These are phyloP conservation scores for Trichonephila clavipes DNA, from an alignment of 1,140 invertebrate genomes.

Conservation along the genomic window DNA sequence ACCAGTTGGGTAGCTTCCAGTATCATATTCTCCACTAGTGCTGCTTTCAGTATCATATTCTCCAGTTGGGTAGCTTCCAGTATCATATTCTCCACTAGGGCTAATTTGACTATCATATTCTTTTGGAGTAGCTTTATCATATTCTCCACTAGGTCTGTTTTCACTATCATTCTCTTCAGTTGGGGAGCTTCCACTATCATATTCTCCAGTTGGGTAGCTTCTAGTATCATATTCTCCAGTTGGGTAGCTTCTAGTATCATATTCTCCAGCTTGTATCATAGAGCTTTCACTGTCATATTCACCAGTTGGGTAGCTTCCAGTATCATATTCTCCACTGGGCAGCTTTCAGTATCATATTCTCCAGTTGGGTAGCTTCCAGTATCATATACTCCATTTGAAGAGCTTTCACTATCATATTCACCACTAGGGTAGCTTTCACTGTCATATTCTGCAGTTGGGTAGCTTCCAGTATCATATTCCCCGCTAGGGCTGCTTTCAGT, in stretches of 20 bases:
- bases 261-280: too few species aligned
- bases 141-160: neutral
- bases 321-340: neutral
- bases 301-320: neutral
- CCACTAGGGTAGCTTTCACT: neutral
- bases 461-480: conserved; percentile 13
- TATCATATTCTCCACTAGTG: neutral
- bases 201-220: too few species aligned
- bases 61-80: neutral
- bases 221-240: conserved; percentile 36
- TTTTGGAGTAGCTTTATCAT: neutral
- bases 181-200: neutral
- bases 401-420: too few species aligned
- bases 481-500: too few species aligned
- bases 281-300: conserved; percentile 8
- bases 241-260: neutral
- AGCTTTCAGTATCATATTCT: neutral
- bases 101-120: neutral
- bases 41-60: neutral
- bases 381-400: too few species aligned
- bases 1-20: neutral
- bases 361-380: too few species aligned
- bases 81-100: neutral
- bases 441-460: too few species aligned
- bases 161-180: neutral